Percentiles rank a stretch among this genome's conserved stretches.
Evolutionary conservation across 2,113 vertebrate species (phyloP).

Genomic region (Deroptyus accipitrinus): DNA sequence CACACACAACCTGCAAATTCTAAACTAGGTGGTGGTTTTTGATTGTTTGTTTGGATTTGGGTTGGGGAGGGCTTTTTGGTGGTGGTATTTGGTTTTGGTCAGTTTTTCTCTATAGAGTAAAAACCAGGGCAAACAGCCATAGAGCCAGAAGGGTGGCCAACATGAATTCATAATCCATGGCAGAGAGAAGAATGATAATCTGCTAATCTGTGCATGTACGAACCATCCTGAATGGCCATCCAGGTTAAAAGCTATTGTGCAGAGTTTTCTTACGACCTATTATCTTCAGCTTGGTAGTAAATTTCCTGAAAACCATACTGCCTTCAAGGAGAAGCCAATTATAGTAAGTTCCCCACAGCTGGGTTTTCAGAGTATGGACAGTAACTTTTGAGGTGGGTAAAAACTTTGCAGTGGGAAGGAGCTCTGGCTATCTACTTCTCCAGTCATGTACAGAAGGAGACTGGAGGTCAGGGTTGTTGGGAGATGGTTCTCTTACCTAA

Average conservation of each 20-base stretch:
- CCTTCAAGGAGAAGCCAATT: neutral
- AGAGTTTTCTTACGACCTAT: neutral
- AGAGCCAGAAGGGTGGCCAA: neutral
- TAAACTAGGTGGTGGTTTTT: rapidly evolving
- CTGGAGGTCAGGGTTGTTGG: neutral
- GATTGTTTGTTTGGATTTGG: neutral
- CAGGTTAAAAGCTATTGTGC: neutral
- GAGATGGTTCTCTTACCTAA: neutral
- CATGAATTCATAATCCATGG: neutral
- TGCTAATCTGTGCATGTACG: neutral
- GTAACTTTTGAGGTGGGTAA: neutral
- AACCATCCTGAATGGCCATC: neutral
- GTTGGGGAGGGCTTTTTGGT: rapidly evolving
- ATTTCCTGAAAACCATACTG: neutral
- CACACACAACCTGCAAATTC: rapidly evolving
- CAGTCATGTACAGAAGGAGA: neutral
- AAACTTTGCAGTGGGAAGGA: neutral
- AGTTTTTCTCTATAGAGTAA: neutral
- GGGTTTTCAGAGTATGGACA: neutral
- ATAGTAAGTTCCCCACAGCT: neutral
- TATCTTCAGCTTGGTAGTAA: neutral
- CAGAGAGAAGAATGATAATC: neutral
- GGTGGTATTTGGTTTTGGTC: neutral
- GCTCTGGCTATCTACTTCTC: neutral
- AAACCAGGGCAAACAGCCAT: neutral